A percentile compares a stretch with the other conserved stretches of the same genome.
Evolutionary conservation across 1,140 invertebrate species (phyloP).

Genomic region (Spodoptera frugiperda): DNA sequence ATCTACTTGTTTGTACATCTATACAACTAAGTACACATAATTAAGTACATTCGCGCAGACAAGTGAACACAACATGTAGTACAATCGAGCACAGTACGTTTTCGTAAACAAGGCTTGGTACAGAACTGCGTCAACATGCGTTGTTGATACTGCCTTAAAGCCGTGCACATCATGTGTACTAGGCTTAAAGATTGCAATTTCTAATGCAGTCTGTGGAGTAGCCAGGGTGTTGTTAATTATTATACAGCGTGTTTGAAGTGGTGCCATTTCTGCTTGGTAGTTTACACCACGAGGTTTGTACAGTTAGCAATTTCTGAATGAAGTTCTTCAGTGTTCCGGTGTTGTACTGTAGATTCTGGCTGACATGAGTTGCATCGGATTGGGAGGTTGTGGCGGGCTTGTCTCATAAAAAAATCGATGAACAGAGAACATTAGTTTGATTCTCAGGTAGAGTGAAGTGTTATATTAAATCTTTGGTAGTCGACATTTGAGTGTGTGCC

Average conservation of each 20-base stretch:
- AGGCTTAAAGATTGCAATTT: slow-evolving; percentile 25
- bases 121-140: slow-evolving; percentile 32
- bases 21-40: slow-evolving; percentile 11
- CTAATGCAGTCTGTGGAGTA: slow-evolving; percentile 11
- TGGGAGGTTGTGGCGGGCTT: no score
- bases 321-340: no score
- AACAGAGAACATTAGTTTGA: no score
- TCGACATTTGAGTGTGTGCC: no score
- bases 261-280: no score
- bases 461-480: no score
- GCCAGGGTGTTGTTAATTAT: neutral
- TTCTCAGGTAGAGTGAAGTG: no score
- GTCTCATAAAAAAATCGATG: no score
- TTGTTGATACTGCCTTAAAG: slow-evolving; percentile 35
- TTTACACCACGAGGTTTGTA: no score
- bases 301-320: no score
- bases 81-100: slow-evolving; percentile 23
- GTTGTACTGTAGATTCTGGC: no score
- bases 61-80: slow-evolving; percentile 36
- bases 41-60: slow-evolving; percentile 29
- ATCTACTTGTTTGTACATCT: neutral
- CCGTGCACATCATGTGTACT: slow-evolving; percentile 11
- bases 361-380: no score
- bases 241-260: neutral
- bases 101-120: slow-evolving; percentile 34